A percentile compares a stretch with the other conserved stretches of the same genome.
phyloP scores from a whole-genome alignment of 2,797 vertebrate species.

The Sciurus carolinensis region DNA sequence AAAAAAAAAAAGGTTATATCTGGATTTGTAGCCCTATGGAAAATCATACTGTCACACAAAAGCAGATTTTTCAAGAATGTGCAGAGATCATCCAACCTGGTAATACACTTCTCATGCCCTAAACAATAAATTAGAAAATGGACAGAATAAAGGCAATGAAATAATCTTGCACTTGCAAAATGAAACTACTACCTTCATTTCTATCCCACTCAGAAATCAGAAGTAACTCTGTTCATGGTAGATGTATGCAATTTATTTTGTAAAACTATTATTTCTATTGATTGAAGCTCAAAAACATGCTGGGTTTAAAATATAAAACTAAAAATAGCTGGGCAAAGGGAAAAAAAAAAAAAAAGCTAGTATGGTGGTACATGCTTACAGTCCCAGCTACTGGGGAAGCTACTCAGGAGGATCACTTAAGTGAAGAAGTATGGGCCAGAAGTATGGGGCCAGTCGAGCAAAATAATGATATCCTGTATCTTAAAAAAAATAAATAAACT shows the following conservation, averaged over 20 bases:
- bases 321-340: neutral
- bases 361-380: neutral
- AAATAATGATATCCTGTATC: neutral
- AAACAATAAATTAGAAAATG: neutral
- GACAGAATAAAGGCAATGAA: conserved; percentile 18
- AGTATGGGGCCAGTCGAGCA: neutral
- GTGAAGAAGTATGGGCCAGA: too few species aligned
- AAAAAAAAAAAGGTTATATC: neutral
- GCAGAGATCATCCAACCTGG: neutral
- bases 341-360: neutral
- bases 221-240: conserved; percentile 8
- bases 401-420: too few species aligned
- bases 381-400: neutral
- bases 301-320: neutral
- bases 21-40: neutral
- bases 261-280: neutral
- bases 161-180: conserved; percentile 16
- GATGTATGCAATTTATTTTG: neutral
- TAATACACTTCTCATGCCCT: neutral
- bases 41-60: neutral
- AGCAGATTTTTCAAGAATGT: neutral
- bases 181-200: conserved; percentile 29
- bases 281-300: neutral
- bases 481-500: too few species aligned
- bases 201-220: neutral